phyloP scores from a whole-genome alignment of 2,888 invertebrate genomes.

The Noctua pronuba region DNA sequence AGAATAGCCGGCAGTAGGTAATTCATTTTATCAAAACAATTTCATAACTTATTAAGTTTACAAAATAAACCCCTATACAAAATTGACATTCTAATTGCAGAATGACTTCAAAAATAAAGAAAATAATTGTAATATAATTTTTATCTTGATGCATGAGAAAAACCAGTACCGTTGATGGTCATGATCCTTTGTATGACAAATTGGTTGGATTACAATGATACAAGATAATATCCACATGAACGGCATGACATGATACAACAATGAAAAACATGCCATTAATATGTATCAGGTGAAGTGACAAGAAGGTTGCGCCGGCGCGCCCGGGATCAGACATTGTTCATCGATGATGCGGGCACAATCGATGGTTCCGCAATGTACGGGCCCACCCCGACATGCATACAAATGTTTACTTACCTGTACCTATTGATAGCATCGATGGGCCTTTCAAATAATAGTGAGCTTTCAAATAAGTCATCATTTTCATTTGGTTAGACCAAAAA shows the following conservation, averaged over 20 bases:
- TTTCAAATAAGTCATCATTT: background rate
- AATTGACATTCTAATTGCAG: no score
- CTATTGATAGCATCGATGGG: slow-evolving; percentile 8
- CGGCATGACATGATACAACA: slow-evolving; percentile 67
- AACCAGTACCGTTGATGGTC: no score
- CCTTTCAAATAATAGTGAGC: slow-evolving; percentile 15
- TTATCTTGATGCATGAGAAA: no score
- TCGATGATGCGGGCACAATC: slow-evolving; percentile 83
- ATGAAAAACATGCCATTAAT: slow-evolving; percentile 80
- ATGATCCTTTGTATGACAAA: no score
- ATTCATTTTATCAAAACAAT: no score
- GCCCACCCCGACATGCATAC: slow-evolving; percentile 79
- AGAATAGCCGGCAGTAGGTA: no score
- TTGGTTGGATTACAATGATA: slow-evolving; percentile 24
- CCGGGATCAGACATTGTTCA: slow-evolving; percentile 78
- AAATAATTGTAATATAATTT: no score
- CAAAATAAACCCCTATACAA: no score
- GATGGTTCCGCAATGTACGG: slow-evolving; percentile 78
- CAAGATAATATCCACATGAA: slow-evolving; percentile 39
- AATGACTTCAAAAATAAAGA: no score
- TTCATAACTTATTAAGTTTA: no score
- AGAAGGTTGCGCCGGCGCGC: slow-evolving; percentile 83
- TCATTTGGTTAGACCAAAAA: background rate
- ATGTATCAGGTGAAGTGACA: slow-evolving; percentile 81
- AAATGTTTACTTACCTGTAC: slow-evolving; percentile 75